These are phyloP conservation scores for Dendroctonus ponderosae DNA, from an alignment of 1,140 invertebrate genomes.

Conservation along the genomic window DNA sequence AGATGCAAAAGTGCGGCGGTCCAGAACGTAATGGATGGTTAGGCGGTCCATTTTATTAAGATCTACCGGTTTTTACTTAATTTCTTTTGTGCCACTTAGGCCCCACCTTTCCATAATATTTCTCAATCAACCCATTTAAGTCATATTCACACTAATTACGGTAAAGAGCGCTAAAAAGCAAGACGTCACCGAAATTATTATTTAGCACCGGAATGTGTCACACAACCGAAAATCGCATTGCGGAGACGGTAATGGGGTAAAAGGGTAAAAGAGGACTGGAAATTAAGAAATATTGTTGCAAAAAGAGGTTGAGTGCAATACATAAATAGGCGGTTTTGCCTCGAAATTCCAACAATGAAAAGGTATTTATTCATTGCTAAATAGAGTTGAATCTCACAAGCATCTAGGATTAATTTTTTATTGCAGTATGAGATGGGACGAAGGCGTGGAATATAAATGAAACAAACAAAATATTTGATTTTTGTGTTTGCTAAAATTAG, in stretches of 20 bases:
- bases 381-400: no score
- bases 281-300: conserved; percentile 30
- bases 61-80: conserved; percentile 15
- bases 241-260: conserved; percentile 28
- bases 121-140: conserved; percentile 32
- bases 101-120: conserved; percentile 13
- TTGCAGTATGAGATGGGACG: no score
- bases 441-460: no score
- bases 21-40: neutral
- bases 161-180: conserved; percentile 33
- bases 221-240: conserved; percentile 31
- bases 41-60: conserved; percentile 2
- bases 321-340: conserved; percentile 5
- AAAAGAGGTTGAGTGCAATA: conserved; percentile 18
- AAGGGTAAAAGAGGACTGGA: conserved; percentile 28
- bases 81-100: conserved; percentile 16
- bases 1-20: no score
- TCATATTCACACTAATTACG: conserved; percentile 30
- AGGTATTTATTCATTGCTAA: neutral
- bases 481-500: no score
- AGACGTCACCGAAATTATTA: conserved; percentile 32
- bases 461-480: no score
- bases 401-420: no score
- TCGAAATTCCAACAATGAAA: neutral
- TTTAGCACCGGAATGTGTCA: conserved; percentile 33